phyloP scores from a whole-genome alignment of 2,113 vertebrate species.

The Terrapene triunguis region DNA sequence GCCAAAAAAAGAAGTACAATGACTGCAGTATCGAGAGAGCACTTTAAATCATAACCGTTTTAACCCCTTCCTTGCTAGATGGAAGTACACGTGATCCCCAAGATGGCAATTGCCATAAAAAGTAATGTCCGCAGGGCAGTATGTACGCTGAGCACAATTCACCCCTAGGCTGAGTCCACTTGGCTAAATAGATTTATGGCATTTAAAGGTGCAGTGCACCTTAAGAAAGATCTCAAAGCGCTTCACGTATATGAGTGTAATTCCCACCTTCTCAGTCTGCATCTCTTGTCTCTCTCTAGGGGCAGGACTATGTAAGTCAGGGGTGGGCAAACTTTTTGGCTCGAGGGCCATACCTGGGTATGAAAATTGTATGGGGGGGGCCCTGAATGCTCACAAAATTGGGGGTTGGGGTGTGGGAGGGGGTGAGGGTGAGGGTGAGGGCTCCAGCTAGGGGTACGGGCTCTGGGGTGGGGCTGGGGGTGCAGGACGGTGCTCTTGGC shows the following conservation, averaged over 20 bases:
- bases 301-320: not conserved
- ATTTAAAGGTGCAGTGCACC: not conserved
- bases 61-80: slow-evolving; percentile 26
- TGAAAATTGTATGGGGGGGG: too few species aligned
- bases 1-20: not conserved
- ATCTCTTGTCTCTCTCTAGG: not conserved
- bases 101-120: accelerated
- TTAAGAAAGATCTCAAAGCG: not conserved
- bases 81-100: not conserved
- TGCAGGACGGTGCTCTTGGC: too few species aligned
- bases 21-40: not conserved
- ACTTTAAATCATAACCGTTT: not conserved
- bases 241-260: not conserved
- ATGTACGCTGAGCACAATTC: accelerated
- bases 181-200: not conserved
- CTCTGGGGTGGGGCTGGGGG: too few species aligned
- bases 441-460: too few species aligned
- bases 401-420: too few species aligned
- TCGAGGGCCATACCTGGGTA: too few species aligned
- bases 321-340: too few species aligned
- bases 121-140: not conserved
- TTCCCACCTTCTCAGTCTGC: not conserved
- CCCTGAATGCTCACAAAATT: too few species aligned
- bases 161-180: not conserved
- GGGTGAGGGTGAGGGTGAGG: too few species aligned